Percentiles rank a stretch among this genome's conserved stretches.
phyloP scores from a whole-genome alignment of 2,797 vertebrate species.

The Lacerta agilis region DNA sequence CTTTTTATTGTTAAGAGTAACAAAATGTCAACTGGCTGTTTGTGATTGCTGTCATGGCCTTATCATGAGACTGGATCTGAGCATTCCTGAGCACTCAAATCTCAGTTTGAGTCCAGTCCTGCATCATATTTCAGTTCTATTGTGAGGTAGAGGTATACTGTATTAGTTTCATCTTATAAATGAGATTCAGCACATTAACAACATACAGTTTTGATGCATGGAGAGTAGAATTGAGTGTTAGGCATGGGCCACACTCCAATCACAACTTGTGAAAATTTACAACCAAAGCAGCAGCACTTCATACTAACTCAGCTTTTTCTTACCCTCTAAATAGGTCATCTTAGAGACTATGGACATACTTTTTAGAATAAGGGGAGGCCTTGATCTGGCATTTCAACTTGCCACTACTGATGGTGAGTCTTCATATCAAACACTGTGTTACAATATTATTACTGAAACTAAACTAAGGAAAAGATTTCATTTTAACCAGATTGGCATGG shows the following conservation, averaged over 20 bases:
- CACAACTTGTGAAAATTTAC: neutral
- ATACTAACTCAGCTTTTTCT: conserved; percentile 11
- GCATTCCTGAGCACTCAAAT: neutral
- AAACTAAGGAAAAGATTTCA: neutral
- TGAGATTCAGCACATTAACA: neutral
- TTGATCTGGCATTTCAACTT: conserved; percentile 89
- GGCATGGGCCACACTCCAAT: neutral
- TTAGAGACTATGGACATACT: conserved; percentile 78
- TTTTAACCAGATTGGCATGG: neutral
- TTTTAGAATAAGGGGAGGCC: conserved; percentile 87
- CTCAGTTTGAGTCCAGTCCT: too few relatives aligned
- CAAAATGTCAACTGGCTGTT: neutral
- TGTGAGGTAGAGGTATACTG: neutral
- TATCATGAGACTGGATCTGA: neutral
- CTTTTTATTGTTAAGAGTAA: neutral
- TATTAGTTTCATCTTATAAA: neutral
- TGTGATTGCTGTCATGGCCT: neutral
- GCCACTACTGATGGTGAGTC: conserved; percentile 85
- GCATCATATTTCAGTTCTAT: neutral
- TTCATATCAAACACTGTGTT: conserved; percentile 13
- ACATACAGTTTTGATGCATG: neutral
- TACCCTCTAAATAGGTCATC: conserved; percentile 63
- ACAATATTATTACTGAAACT: neutral
- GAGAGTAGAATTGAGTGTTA: neutral
- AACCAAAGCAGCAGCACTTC: neutral